Conservation (phyloP, 2,888 invertebrate genomes). For the Conistra vaccinii region DNA sequence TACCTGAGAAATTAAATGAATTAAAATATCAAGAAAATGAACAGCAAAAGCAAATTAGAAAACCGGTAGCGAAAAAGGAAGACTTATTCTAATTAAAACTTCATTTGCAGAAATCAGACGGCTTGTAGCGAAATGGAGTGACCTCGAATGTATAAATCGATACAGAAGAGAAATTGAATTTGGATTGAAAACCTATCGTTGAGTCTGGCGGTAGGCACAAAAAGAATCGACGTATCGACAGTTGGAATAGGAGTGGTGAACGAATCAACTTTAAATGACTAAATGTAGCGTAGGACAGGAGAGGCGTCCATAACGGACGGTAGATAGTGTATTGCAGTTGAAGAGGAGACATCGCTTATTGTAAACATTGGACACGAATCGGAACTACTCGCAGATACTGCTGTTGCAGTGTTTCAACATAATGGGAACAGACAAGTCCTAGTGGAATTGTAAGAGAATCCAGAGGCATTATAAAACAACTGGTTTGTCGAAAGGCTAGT, state of each 20-base stretch:
- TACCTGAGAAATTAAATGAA: slow-evolving; percentile 25
- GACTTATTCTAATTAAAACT: slow-evolving; percentile 48
- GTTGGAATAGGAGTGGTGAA: slow-evolving; percentile 60
- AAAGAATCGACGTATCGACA: slow-evolving; percentile 70
- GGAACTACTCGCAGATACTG: slow-evolving; percentile 50
- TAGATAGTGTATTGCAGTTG: slow-evolving; percentile 52
- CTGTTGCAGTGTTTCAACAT: slow-evolving; percentile 29
- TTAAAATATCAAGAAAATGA: slow-evolving; percentile 36
- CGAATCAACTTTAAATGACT: slow-evolving; percentile 48
- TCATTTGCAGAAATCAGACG: slow-evolving; percentile 42
- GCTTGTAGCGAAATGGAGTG: slow-evolving; percentile 34
- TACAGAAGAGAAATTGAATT: slow-evolving; percentile 65
- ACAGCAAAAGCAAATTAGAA: slow-evolving; percentile 42
- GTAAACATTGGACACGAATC: slow-evolving; percentile 58
- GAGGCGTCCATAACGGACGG: slow-evolving; percentile 35
- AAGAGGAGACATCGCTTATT: slow-evolving; percentile 47
- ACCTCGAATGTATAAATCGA: slow-evolving; percentile 52
- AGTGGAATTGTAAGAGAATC: slow-evolving; percentile 7
- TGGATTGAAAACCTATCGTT: slow-evolving; percentile 67
- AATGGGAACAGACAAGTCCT: slow-evolving; percentile 44
- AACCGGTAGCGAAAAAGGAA: slow-evolving; percentile 30
- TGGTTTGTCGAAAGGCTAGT: background rate
- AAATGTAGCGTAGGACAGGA: slow-evolving; percentile 37
- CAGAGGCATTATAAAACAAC: background rate
- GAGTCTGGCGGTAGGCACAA: slow-evolving; percentile 54